A percentile compares a stretch with the other conserved stretches of the same genome.
phyloP scores from a whole-genome alignment of 2,797 vertebrate genomes.

The Crax fasciolata region DNA sequence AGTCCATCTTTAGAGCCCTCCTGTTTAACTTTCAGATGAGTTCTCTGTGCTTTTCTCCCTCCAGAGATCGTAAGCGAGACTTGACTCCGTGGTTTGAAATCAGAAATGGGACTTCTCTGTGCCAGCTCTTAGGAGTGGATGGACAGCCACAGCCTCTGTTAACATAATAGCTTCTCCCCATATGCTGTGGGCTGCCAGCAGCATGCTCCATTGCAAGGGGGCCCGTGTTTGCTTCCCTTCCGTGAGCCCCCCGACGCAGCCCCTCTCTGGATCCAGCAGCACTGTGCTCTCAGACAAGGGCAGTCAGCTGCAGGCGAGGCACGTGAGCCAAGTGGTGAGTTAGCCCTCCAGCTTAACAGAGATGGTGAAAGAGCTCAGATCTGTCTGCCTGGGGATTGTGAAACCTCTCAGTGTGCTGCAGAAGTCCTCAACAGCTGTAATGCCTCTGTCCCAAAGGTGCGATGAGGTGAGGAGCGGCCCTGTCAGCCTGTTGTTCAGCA shows the following conservation, averaged over 20 bases:
- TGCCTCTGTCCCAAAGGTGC: slow-evolving; percentile 23
- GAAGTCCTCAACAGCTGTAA: background rate
- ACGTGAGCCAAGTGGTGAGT: accelerated
- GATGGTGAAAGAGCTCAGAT: background rate
- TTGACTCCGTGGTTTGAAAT: background rate
- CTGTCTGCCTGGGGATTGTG: background rate
- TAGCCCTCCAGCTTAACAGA: background rate
- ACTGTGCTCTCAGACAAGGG: background rate
- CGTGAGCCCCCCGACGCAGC: background rate
- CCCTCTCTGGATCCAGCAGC: background rate
- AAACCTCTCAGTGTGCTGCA: slow-evolving; percentile 7
- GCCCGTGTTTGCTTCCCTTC: accelerated
- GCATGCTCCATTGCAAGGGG: accelerated
- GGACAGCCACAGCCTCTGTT: background rate
- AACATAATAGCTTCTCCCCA: accelerated
- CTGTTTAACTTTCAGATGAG: background rate
- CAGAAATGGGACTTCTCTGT: background rate
- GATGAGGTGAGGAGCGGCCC: slow-evolving; percentile 14
- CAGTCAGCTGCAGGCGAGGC: background rate
- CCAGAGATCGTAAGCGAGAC: background rate
- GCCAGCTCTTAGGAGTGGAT: background rate
- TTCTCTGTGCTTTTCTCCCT: background rate
- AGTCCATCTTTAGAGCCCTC: background rate
- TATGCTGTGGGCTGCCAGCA: accelerated
- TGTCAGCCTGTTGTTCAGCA: background rate